These are phyloP conservation scores for Venusia cambrica DNA, from an alignment of 2,888 invertebrate species.

Conservation along the genomic window DNA sequence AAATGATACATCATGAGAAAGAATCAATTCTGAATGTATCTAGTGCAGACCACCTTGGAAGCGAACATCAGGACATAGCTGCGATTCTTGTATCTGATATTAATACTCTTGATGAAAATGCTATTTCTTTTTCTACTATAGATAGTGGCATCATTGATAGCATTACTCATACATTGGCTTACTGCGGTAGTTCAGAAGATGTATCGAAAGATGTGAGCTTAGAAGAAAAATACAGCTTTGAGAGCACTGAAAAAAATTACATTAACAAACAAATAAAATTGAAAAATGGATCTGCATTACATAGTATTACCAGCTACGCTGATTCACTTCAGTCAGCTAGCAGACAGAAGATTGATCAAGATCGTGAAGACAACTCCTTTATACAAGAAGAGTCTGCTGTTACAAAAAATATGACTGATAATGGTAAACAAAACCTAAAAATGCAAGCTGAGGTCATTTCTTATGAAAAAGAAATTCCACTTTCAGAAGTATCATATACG, in stretches of 20 bases:
- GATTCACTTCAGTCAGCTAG: constrained; percentile 38
- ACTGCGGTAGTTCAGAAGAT: constrained; percentile 66
- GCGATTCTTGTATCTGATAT: constrained; percentile 30
- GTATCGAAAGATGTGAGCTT: constrained; percentile 65
- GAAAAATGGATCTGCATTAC: constrained; percentile 24
- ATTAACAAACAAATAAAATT: constrained; percentile 38
- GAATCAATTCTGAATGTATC: constrained; percentile 27
- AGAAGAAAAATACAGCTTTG: constrained; percentile 71
- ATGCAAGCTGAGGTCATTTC: constrained; percentile 31
- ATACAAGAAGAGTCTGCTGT: constrained; percentile 37
- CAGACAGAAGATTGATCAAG: constrained; percentile 33
- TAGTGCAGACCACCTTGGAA: constrained; percentile 23
- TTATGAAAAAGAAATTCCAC: constrained; percentile 44
- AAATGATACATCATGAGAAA: constrained; percentile 42
- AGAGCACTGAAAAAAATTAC: constrained; percentile 62
- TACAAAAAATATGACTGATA: constrained; percentile 22
- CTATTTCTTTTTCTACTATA: constrained; percentile 39
- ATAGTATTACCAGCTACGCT: constrained; percentile 24
- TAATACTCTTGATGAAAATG: constrained; percentile 31
- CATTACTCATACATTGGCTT: constrained; percentile 39
- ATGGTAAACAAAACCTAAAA: constrained; percentile 22
- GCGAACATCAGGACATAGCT: constrained; percentile 27
- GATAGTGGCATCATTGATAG: constrained; percentile 47
- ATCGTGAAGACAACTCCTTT: constrained; percentile 32
- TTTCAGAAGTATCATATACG: constrained; percentile 53